A percentile compares a stretch with the other conserved stretches of the same genome.
Evolutionary conservation across 2,888 invertebrate species (phyloP).

Genomic region (Erebia aethiops): DNA sequence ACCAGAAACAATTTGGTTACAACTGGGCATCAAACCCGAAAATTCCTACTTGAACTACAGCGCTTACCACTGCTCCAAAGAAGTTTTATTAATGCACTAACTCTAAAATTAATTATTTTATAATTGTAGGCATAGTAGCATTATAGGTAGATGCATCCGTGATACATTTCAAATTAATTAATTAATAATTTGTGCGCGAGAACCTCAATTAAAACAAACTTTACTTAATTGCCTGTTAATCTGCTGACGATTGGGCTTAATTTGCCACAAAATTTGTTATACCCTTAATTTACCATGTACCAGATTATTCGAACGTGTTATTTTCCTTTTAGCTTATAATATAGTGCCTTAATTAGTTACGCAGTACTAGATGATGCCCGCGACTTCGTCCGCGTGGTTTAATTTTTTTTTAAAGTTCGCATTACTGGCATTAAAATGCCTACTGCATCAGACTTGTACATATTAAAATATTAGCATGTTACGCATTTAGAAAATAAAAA

Average conservation of each 20-base stretch:
- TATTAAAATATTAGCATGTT: too few species aligned
- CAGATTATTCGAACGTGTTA: background rate
- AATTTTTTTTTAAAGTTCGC: too few species aligned
- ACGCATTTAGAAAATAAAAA: too few species aligned
- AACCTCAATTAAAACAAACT: conserved; percentile 35
- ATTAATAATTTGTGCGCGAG: conserved; percentile 30
- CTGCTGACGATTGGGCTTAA: conserved; percentile 32
- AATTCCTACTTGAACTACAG: too few species aligned
- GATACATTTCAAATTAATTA: conserved; percentile 28
- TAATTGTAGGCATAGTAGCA: background rate
- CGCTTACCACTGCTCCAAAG: too few species aligned
- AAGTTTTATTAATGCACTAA: background rate
- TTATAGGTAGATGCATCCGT: background rate
- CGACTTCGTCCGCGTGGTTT: too few species aligned
- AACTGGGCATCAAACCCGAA: too few species aligned
- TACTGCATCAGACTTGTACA: too few species aligned
- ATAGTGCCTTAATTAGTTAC: too few species aligned
- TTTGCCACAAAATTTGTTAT: conserved; percentile 37
- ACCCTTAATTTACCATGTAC: conserved; percentile 23
- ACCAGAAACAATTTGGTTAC: too few species aligned
- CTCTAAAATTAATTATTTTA: background rate
- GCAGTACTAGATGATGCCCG: too few species aligned
- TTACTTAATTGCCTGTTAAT: conserved; percentile 33
- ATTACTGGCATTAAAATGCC: too few species aligned
- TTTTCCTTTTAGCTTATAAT: background rate